Evolutionary conservation across 2,888 invertebrate species (phyloP).

Genomic region (Scrobipalpa atriplicella): DNA sequence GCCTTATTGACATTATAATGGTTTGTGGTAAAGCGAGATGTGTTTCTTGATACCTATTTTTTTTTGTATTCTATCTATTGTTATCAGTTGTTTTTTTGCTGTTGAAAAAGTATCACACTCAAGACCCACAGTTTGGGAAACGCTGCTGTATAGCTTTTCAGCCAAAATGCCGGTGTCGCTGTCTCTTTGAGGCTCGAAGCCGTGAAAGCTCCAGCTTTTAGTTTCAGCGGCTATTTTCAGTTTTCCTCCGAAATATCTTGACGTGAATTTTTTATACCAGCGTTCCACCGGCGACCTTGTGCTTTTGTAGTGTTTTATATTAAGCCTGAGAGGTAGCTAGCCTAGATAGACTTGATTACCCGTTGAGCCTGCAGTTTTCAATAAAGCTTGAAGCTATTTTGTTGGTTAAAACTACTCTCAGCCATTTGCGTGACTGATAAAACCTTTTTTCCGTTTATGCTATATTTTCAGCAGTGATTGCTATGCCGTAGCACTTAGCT

Average conservation of each 20-base stretch:
- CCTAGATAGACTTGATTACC: not conserved
- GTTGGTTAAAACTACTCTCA: not conserved
- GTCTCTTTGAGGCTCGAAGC: not conserved
- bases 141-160: slow-evolving; percentile 4
- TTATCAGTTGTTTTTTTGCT: too few relatives aligned
- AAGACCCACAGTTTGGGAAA: not conserved
- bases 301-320: not conserved
- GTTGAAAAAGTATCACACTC: too few relatives aligned
- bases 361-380: not conserved
- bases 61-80: too few relatives aligned
- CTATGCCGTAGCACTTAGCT: slow-evolving; percentile 3
- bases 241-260: not conserved
- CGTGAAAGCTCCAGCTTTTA: not conserved
- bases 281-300: not conserved
- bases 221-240: not conserved
- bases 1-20: too few relatives aligned
- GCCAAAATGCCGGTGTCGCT: not conserved
- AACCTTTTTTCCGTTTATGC: too few relatives aligned
- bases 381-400: not conserved
- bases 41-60: too few relatives aligned
- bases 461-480: not conserved
- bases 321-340: not conserved
- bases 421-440: too few relatives aligned
- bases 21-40: too few relatives aligned
- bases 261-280: slow-evolving; percentile 10